Conservation (phyloP, 2,888 invertebrate genomes). For the Elgonia sp. region DNA sequence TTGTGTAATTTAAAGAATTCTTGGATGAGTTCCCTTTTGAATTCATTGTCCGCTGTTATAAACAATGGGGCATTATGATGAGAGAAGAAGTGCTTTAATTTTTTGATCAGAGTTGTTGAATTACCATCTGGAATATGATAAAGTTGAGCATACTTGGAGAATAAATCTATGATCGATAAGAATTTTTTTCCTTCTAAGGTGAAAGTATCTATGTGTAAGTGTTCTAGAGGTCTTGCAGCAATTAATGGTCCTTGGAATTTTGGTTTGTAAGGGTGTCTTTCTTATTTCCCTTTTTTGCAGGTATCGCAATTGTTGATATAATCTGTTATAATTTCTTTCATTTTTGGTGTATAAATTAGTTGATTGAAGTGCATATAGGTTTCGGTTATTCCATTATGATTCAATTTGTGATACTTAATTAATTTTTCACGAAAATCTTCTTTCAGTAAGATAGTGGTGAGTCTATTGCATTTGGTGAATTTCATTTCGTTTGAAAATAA, state of each 20-base stretch:
- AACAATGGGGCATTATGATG: background rate
- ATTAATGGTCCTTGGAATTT: constrained; percentile 33
- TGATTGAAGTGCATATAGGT: constrained; percentile 18
- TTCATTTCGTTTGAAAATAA: constrained; percentile 20
- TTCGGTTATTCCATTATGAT: constrained; percentile 36
- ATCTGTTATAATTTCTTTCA: constrained; percentile 20
- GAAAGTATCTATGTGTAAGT: constrained; percentile 9
- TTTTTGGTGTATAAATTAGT: constrained; percentile 15
- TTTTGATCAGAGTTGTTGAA: constrained; percentile 17
- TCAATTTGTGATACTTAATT: constrained; percentile 24
- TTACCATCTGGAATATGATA: constrained; percentile 18
- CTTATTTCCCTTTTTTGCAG: constrained; percentile 32
- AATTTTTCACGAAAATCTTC: constrained; percentile 24
- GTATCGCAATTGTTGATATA: constrained; percentile 29
- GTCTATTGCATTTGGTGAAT: constrained; percentile 31
- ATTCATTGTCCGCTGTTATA: constrained; percentile 13
- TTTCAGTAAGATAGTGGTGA: constrained; percentile 3
- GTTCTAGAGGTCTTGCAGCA: constrained; percentile 15
- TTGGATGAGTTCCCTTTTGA: background rate
- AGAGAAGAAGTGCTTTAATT: constrained; percentile 6
- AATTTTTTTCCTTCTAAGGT: constrained; percentile 4
- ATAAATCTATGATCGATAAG: constrained; percentile 10
- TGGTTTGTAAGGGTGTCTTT: constrained; percentile 21
- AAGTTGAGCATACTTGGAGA: constrained; percentile 18
- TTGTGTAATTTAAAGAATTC: constrained; percentile 23